phyloP scores from a whole-genome alignment of 2,888 invertebrate species.

The Leucoma salicis region DNA sequence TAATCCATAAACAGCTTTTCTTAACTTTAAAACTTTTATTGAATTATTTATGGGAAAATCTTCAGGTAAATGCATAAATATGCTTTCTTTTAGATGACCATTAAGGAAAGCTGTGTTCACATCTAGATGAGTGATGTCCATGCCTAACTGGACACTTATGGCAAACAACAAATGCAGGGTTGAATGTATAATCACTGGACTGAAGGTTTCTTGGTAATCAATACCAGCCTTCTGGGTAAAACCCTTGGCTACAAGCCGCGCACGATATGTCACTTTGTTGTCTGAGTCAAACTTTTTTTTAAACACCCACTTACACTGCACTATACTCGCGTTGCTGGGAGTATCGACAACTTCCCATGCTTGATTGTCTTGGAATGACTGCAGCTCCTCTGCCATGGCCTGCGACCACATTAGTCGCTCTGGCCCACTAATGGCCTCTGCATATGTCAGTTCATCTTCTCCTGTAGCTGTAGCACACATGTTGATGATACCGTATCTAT shows the following conservation, averaged over 20 bases:
- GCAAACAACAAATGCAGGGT: conserved; percentile 21
- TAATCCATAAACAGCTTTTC: conserved; percentile 1
- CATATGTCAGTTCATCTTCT: background rate
- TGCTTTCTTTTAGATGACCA: conserved; percentile 12
- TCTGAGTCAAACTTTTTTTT: conserved; percentile 15
- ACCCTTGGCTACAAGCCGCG: conserved; percentile 17
- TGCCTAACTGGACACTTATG: conserved; percentile 7
- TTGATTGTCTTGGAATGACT: conserved; percentile 10
- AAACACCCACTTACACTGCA: conserved; percentile 11
- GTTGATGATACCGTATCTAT: background rate
- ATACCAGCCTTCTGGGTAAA: conserved; percentile 12
- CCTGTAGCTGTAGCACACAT: background rate
- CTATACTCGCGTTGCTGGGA: background rate
- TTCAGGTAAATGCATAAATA: conserved; percentile 17
- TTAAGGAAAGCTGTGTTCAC: conserved; percentile 18
- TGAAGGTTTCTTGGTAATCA: conserved; percentile 15
- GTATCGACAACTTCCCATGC: background rate
- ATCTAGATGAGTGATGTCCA: conserved; percentile 17
- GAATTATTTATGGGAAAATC: conserved; percentile 3
- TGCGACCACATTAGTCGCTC: conserved; percentile 9
- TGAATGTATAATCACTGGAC: conserved; percentile 15
- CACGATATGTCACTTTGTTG: conserved; percentile 15
- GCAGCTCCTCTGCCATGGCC: conserved; percentile 12
- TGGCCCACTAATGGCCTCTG: conserved; percentile 12
- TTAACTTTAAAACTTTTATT: conserved; percentile 18